Evolutionary conservation across 2,797 vertebrate genomes (phyloP).

Genomic region (Falco naumanni): DNA sequence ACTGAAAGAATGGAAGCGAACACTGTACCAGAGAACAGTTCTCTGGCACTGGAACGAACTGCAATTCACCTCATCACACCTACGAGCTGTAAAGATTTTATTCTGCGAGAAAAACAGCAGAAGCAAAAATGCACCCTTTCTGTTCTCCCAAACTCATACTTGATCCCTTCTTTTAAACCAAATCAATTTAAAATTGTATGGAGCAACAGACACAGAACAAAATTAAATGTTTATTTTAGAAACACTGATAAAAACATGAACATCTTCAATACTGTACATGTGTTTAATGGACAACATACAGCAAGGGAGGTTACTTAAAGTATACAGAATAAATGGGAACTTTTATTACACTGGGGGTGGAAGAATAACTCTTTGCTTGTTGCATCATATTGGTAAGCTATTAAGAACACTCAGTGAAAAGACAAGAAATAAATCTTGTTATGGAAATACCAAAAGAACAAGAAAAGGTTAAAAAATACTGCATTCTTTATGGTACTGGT

Average conservation of each 20-base stretch:
- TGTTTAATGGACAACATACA: neutral
- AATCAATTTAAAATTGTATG: neutral
- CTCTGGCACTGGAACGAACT: neutral
- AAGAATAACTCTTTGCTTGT: neutral
- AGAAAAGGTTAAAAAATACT: neutral
- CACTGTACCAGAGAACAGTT: neutral
- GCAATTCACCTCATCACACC: neutral
- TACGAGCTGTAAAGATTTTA: neutral
- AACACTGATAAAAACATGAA: neutral
- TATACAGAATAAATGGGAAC: neutral
- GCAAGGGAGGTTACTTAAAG: neutral
- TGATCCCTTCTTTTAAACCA: neutral
- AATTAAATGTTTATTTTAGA: slow-evolving; percentile 21
- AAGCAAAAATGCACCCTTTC: neutral
- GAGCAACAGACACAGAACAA: neutral
- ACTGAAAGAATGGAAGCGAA: neutral
- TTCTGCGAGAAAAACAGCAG: neutral
- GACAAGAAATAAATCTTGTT: neutral
- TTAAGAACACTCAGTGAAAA: neutral
- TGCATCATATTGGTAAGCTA: neutral
- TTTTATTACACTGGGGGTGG: neutral
- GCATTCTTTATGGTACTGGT: neutral
- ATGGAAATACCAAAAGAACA: neutral
- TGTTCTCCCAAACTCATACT: neutral
- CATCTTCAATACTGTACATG: slow-evolving; percentile 2